Evolutionary conservation across 2,888 invertebrate genomes (phyloP), one percentile per base, ranked within the genome.

Genomic region (Oasisia sp.): DNA sequence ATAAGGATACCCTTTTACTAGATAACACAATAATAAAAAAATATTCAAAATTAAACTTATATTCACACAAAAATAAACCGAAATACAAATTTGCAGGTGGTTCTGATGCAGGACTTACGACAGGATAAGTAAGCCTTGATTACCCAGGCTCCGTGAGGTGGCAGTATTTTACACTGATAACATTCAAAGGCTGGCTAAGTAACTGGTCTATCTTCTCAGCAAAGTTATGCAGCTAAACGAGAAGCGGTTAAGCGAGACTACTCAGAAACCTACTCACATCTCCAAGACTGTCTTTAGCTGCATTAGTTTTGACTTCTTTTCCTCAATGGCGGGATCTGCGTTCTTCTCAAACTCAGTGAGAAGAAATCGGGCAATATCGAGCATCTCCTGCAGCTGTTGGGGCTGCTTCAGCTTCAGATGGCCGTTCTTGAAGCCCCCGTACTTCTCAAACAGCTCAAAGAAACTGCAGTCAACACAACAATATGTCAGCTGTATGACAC

Each of bases 281-380:
- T 99, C 99, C n/a, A 99, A 97, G 90, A 99, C 99, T 95, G 98
- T 98, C 96, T 99, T 99, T 38, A 99, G 97, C 96, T 99, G 99
- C 95, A 99, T 99, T 94, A 99, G 97, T 97, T 99, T 99, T 91
- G 98, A 98, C 95, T 98, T 98, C 96, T 99, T 99, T 96, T 99
- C 99, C 96, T 99, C 99, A 74, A 99, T 98, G 97, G 99, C 99
- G 0, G 98, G 98, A 95, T 98, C 98, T 32, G 93, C 93, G 91
- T 94, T 93, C 14, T 93, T 92, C 19, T 94, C 93, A 94, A 98
- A 98, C 96, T 99, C 99, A 0, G 98, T 97, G 38, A 99, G 97
- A 92, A 99, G 97, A 93, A 98, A 98, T 91, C 99, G 97, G 1
- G 99, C 98, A 93, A 99, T 99, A 96, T 99, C 99, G 94, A 99